phyloP scores from a whole-genome alignment of 1,140 invertebrate species.

The Temnothorax longispinosus region DNA sequence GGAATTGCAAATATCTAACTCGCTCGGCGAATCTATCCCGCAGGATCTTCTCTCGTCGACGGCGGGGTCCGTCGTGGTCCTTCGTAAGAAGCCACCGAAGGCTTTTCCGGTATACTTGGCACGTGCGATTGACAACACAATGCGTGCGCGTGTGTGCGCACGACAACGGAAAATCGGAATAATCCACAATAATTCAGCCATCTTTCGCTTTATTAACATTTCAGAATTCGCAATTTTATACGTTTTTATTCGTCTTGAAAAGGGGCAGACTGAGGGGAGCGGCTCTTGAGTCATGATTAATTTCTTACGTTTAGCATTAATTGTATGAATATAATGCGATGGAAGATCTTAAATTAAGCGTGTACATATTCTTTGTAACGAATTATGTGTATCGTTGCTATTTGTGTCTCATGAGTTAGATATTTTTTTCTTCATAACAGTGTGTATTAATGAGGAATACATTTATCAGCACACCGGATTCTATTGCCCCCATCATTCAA shows the following conservation, averaged over 20 bases:
- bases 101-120: conserved; percentile 27
- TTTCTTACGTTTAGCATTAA: not conserved
- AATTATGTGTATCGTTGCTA: not conserved
- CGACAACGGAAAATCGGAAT: conserved; percentile 21
- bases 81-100: conserved; percentile 18
- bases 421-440: not conserved
- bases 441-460: conserved; percentile 19
- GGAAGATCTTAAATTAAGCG: not conserved
- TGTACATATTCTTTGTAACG: not conserved
- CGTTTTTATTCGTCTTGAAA: not conserved
- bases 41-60: not conserved
- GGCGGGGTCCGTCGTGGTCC: not conserved
- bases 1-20: conserved; percentile 62
- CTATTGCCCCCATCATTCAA: conserved; percentile 16
- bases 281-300: not conserved
- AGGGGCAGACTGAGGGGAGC: not conserved
- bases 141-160: not conserved
- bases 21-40: conserved; percentile 35
- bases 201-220: not conserved
- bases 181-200: not conserved
- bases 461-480: conserved; percentile 20
- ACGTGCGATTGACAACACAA: conserved; percentile 25
- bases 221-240: not conserved
- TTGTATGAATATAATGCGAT: no score
- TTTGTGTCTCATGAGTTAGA: not conserved